Percentiles rank a stretch among this genome's conserved stretches.
These are phyloP conservation scores for Lottia scabra DNA, from an alignment of 2,888 invertebrate genomes.

Conservation along the genomic window DNA sequence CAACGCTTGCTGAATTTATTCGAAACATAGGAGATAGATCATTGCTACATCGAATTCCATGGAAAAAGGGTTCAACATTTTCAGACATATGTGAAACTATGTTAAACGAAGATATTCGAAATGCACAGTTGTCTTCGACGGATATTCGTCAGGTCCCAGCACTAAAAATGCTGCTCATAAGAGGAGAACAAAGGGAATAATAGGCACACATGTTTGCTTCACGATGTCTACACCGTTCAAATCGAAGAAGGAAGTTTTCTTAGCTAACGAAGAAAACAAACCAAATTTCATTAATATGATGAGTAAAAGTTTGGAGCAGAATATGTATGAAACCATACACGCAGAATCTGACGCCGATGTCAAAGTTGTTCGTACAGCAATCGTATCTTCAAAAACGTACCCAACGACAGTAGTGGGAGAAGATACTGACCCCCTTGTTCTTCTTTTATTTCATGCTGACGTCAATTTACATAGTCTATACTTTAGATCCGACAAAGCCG, in stretches of 20 bases:
- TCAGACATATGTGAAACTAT: constrained; percentile 15
- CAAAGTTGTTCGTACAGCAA: not conserved
- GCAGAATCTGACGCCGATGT: not conserved
- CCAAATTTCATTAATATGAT: constrained; percentile 17
- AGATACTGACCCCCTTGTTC: not conserved
- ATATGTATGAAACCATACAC: not conserved
- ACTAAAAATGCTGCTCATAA: constrained; percentile 31
- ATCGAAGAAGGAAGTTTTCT: not conserved
- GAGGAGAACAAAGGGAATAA: constrained; percentile 17
- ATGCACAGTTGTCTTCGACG: constrained; percentile 33
- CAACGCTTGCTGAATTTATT: constrained; percentile 29
- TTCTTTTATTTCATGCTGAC: not conserved
- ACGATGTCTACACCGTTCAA: constrained; percentile 19
- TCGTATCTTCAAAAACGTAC: not conserved
- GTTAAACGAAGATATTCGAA: constrained; percentile 14
- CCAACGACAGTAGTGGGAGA: constrained; percentile 7
- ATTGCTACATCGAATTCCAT: constrained; percentile 25
- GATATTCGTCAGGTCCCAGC: constrained; percentile 27
- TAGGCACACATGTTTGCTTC: constrained; percentile 31
- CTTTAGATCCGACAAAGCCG: not conserved
- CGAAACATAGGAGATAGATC: constrained; percentile 26
- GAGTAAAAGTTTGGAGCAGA: not conserved
- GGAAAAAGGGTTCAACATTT: constrained; percentile 19
- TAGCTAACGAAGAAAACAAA: not conserved
- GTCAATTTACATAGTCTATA: not conserved